These are phyloP conservation scores for Andrena trimmerana DNA, from an alignment of 2,888 invertebrate species.

Conservation along the genomic window DNA sequence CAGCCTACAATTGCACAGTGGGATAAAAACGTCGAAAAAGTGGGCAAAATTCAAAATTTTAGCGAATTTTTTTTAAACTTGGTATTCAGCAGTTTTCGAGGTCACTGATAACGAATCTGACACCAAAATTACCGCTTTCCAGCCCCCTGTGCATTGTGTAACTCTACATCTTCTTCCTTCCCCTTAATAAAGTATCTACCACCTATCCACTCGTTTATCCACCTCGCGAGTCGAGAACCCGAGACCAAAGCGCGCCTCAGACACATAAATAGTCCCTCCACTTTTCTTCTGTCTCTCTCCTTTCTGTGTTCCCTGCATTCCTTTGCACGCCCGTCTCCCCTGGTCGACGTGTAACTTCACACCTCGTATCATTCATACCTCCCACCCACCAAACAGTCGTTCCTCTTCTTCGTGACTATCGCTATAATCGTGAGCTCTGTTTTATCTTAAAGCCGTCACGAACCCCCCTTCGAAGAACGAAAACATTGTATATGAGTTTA, in stretches of 20 bases:
- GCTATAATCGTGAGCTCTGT: constrained; percentile 51
- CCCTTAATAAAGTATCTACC: constrained; percentile 68
- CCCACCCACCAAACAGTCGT: constrained; percentile 38
- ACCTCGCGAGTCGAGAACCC: constrained; percentile 59
- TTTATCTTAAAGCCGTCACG: constrained; percentile 50
- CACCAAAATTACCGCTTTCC: too few relatives aligned
- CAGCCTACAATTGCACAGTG: too few relatives aligned
- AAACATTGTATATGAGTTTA: constrained; percentile 22
- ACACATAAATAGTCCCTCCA: constrained; percentile 71
- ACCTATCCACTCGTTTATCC: constrained; percentile 58
- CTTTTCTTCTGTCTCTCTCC: constrained; percentile 25
- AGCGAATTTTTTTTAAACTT: too few relatives aligned
- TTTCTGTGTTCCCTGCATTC: constrained; percentile 8
- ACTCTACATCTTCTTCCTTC: constrained; percentile 7
- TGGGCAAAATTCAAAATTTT: too few relatives aligned
- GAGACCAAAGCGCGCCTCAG: constrained; percentile 66
- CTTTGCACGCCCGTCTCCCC: constrained; percentile 15
- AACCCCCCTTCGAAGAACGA: constrained; percentile 26
- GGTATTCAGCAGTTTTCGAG: too few relatives aligned
- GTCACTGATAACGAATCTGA: too few relatives aligned
- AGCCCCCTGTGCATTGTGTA: not conserved
- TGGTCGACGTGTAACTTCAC: constrained; percentile 68
- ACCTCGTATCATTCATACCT: constrained; percentile 68
- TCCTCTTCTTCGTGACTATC: constrained; percentile 56
- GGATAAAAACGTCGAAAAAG: too few relatives aligned